These are phyloP conservation scores for Diaprepes abbreviatus DNA, from an alignment of 2,888 invertebrate genomes.

Conservation along the genomic window DNA sequence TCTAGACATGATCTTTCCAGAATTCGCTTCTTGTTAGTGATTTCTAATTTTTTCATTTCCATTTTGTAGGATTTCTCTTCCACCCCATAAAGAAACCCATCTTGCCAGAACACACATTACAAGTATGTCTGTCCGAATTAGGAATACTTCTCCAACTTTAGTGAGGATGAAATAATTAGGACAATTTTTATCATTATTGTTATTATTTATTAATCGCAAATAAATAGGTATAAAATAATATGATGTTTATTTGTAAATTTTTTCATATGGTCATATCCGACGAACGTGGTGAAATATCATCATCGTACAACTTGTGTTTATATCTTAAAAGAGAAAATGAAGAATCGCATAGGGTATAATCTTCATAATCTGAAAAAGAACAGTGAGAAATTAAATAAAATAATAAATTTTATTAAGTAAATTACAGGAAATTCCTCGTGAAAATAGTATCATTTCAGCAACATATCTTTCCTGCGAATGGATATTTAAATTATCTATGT, in stretches of 20 bases:
- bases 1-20: too few relatives aligned
- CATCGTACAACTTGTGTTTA: conserved; percentile 17
- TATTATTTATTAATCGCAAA: neutral
- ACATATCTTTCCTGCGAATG: too few relatives aligned
- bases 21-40: too few relatives aligned
- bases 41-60: neutral
- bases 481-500: too few relatives aligned
- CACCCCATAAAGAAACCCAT: conserved; percentile 79
- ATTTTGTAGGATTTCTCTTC: conserved; percentile 69
- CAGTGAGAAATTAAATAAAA: neutral
- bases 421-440: too few relatives aligned
- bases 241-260: neutral
- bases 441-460: too few relatives aligned
- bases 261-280: conserved; percentile 17
- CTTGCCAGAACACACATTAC: conserved; percentile 79
- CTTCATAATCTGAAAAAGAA: conserved; percentile 20
- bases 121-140: conserved; percentile 74
- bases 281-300: neutral
- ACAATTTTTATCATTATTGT: neutral
- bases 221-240: neutral
- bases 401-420: too few relatives aligned
- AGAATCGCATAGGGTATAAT: conserved; percentile 24
- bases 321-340: neutral
- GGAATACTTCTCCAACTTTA: conserved; percentile 64
- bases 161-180: neutral